Evolutionary conservation across 1,140 invertebrate genomes (phyloP).

Genomic region (Scaptomyza montana): DNA sequence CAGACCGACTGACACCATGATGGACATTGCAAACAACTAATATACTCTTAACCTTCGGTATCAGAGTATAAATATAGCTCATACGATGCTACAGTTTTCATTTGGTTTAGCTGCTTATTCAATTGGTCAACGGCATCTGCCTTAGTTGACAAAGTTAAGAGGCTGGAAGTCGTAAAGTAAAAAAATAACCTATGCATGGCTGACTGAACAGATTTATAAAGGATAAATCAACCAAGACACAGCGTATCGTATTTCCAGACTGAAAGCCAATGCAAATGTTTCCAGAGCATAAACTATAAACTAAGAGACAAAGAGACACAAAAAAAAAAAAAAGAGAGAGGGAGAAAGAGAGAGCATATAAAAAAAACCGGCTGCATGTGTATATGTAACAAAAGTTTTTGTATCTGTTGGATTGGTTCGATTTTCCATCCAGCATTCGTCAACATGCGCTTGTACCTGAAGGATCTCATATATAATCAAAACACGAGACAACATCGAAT

Average conservation of each 20-base stretch:
- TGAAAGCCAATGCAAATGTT: slow-evolving; percentile 13
- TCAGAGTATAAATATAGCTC: too few species aligned
- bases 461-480: slow-evolving; percentile 52
- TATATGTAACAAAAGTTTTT: slow-evolving; percentile 17
- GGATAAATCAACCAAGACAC: slow-evolving; percentile 47
- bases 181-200: too few species aligned
- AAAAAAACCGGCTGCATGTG: background rate
- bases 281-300: slow-evolving; percentile 29
- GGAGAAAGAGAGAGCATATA: background rate
- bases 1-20: too few species aligned
- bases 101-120: too few species aligned
- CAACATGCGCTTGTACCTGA: slow-evolving; percentile 74
- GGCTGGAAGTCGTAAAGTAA: background rate
- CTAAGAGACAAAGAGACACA: slow-evolving; percentile 16
- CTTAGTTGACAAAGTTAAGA: background rate
- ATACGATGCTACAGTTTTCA: too few species aligned
- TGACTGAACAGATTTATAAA: slow-evolving; percentile 11
- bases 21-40: too few species aligned
- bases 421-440: slow-evolving; percentile 50
- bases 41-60: too few species aligned
- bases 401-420: slow-evolving; percentile 30
- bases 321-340: background rate
- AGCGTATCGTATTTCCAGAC: slow-evolving; percentile 36
- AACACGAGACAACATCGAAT: slow-evolving; percentile 33
- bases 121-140: slow-evolving; percentile 2